Evolutionary conservation across 2,113 vertebrate species (phyloP), one percentile per base, ranked within the genome.

Genomic region (Upupa epops): DNA sequence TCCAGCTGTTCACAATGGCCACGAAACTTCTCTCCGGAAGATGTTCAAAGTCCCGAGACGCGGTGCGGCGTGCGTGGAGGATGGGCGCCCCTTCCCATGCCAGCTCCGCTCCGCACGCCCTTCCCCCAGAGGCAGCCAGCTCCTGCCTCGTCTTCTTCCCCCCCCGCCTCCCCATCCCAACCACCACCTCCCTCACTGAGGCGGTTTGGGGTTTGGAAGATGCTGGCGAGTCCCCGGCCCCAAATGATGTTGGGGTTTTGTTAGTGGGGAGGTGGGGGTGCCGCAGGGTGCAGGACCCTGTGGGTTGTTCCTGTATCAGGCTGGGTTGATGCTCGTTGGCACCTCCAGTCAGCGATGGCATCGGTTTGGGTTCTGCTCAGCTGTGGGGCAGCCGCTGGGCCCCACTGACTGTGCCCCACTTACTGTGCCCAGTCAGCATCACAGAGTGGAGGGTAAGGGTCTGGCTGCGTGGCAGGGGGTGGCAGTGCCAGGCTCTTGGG

Each of bases 1-100:
- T 96, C 96, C 96, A 97, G 96, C 96, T 96, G 96, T 96, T 96
- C 96, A 93, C 95, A 96, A 96, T 94, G 95, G 96, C 94, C 88
- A 93, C 95, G 93, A 89, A 94, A 94, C 95, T 96, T 96, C 86
- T 96, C 95, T 96, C 96, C 93, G 94, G 95, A 96, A 96, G 96
- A 96, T 96, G 96, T 95, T 96, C 89, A 75, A 85, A 96, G 96
- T 93, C 95, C 93, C 90, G 91, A 94, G 91, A 94, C 92, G 85
- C 85, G 64, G 87, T 52, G 89, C 89, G 83, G 85, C 83, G 85
- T 92, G 91, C 73, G 60, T 95, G 96, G 96, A 97, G 96, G 96
- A 97, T 96, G 96, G 96, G 95, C 93, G 84, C 68, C 71, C 54
- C 80, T 92, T 91, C 89, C 89, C 88, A 88, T 97, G 96, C 96